Conservation (phyloP, 2,888 invertebrate species). For the Brachynemurus nebulosus region DNA sequence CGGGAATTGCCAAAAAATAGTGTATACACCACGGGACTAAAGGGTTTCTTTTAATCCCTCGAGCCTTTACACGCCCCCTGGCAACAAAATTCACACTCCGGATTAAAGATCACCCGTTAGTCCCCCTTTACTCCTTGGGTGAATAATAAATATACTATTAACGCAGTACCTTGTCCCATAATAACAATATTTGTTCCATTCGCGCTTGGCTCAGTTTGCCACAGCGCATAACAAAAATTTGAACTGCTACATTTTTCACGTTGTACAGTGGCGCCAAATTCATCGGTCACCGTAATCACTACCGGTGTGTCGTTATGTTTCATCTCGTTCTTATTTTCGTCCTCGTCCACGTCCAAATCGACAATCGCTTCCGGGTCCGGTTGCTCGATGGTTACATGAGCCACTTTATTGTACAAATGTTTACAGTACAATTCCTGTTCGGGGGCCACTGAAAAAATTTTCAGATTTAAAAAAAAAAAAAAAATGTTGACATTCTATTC, state of each 20-base stretch:
- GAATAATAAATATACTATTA: too few species aligned
- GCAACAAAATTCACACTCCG: too few species aligned
- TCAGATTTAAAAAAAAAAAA: too few species aligned
- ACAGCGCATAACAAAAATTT: conserved; percentile 59
- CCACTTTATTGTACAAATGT: conserved; percentile 19
- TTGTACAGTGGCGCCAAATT: conserved; percentile 30
- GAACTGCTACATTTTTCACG: conserved; percentile 34
- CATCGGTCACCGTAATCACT: not conserved
- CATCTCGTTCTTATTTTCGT: conserved; percentile 16
- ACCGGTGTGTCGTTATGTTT: conserved; percentile 10
- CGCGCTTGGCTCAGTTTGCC: conserved; percentile 45
- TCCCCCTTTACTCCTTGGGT: too few species aligned
- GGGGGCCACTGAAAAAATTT: conserved; percentile 7
- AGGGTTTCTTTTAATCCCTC: too few species aligned
- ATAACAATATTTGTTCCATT: conserved; percentile 40
- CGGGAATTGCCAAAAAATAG: too few species aligned
- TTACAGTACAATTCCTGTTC: conserved; percentile 13
- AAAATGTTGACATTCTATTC: too few species aligned
- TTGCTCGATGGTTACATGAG: conserved; percentile 14
- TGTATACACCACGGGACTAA: too few species aligned
- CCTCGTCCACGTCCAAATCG: conserved; percentile 12
- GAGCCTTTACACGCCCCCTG: too few species aligned
- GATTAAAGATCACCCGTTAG: too few species aligned
- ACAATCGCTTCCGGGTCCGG: conserved; percentile 11
- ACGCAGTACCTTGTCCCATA: conserved; percentile 54